Base-by-base conservation (phyloP, 2,797 vertebrate genomes). In the Syngnathus acus region DNA sequence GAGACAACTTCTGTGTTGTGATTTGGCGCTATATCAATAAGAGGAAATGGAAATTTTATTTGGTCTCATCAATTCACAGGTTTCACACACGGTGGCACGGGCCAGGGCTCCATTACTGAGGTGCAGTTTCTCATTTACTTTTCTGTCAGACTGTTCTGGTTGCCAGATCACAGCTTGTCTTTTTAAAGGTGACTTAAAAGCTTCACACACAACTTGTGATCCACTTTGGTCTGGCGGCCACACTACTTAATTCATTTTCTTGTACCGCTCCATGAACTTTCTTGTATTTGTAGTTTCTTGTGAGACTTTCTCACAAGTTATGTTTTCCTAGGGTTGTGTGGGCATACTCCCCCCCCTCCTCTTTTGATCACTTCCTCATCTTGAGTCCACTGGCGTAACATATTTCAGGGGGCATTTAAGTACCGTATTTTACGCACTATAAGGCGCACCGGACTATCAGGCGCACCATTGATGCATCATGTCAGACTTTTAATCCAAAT, bases 151-250 rank as follows among this genome's bases (percentile, higher is more conserved):
- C 59, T 23, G 39, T 43, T 40, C 59, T 62, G 38, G 19, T 62
- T 62, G 38, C 43, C 39, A 62, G 40, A 62, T 62, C 59, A 62
- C 59, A 40, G 59, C 59, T 62, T 40, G 13, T 62, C 59, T 17
- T 53, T 37, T 58, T 58, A 17, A 58, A 57, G 14, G 7, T 58
- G 55, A 58, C 26, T 58, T 37, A 37, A 14, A 58, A 58, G 14
- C 55, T 58, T 38, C 55, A 38, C 26, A 38, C 26, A 38, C 26
- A 58, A 14, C 26, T 37, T 38, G 32, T 37, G 26, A 58, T 37
- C 14, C 32, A 17, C 55, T 38, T 32, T 17, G 55, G 55, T 38
- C 55, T 17, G 14, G 55, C 5, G 3, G 32, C 26, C 26, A 58
- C 32, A 37, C 32, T 17, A 17, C 55, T 57, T 57, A 37, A 32